phyloP scores from a whole-genome alignment of 2,113 vertebrate genomes.

The Tetrax tetrax region DNA sequence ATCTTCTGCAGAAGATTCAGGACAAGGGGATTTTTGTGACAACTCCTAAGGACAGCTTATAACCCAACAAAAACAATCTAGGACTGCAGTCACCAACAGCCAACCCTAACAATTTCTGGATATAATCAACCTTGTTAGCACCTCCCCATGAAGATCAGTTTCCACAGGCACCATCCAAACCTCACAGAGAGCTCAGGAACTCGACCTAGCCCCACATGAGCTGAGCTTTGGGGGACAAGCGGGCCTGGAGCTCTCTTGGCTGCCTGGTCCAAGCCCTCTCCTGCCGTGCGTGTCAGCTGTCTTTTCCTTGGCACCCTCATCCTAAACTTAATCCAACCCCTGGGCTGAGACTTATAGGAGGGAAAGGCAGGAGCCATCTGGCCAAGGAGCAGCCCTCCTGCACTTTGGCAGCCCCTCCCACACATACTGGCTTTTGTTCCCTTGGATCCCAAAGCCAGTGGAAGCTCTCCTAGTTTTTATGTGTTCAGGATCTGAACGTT shows the following conservation, averaged over 20 bases:
- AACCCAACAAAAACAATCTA: not conserved
- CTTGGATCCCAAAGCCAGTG: not conserved
- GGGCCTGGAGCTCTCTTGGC: not conserved
- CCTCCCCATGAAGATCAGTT: rapidly evolving
- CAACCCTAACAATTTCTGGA: not conserved
- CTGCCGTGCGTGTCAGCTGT: not conserved
- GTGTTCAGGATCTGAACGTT: not conserved
- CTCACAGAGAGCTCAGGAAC: not conserved
- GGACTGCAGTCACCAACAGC: not conserved
- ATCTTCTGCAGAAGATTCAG: not conserved
- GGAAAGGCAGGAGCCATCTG: not conserved
- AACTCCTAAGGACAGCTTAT: not conserved
- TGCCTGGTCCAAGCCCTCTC: not conserved
- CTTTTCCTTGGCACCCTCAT: not conserved
- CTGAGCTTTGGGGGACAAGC: not conserved
- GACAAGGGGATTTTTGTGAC: not conserved
- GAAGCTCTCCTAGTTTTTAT: not conserved
- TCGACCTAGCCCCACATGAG: rapidly evolving
- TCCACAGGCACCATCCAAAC: not conserved
- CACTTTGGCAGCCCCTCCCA: not conserved
- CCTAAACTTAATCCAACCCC: not conserved
- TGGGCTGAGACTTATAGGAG: not conserved
- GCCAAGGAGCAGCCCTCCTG: not conserved
- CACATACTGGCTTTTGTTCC: rapidly evolving
- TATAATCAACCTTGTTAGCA: not conserved